phyloP scores from a whole-genome alignment of 1,140 invertebrate genomes.

The Hypothenemus hampei region DNA sequence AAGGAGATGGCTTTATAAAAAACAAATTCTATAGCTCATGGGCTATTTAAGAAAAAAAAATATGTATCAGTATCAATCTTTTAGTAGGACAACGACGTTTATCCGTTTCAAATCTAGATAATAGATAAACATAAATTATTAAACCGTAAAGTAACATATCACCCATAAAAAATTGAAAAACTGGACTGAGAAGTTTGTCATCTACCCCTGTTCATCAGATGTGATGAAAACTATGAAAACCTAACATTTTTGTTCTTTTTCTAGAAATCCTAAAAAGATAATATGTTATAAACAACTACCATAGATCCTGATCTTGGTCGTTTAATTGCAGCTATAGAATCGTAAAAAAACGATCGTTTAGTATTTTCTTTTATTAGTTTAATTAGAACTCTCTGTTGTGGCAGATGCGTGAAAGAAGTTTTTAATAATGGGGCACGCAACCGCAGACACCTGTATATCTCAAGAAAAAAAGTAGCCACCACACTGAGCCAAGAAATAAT shows the following conservation, averaged over 20 bases:
- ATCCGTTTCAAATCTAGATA: too few species aligned
- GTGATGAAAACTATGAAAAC: not conserved
- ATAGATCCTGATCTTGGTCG: not conserved
- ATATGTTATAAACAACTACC: not conserved
- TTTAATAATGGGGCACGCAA: conserved; percentile 1
- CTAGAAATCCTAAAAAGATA: not conserved
- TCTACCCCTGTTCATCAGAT: too few species aligned
- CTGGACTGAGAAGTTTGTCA: too few species aligned
- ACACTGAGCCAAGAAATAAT: not conserved
- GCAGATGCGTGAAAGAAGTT: conserved; percentile 1
- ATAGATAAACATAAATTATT: too few species aligned
- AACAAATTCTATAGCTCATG: too few species aligned
- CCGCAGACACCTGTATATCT: not conserved
- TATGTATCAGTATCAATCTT: too few species aligned
- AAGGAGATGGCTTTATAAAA: too few species aligned
- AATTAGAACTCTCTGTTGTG: not conserved
- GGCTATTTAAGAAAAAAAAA: too few species aligned
- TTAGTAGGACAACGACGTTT: too few species aligned
- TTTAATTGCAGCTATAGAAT: not conserved
- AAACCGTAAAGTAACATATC: too few species aligned
- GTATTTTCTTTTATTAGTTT: not conserved
- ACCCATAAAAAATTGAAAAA: too few species aligned
- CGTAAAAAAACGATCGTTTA: not conserved
- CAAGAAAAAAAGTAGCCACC: not conserved
- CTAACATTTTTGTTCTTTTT: not conserved